Percentiles rank a stretch among this genome's conserved stretches.
Evolutionary conservation across 2,888 invertebrate genomes (phyloP).

Genomic region (Clusia tigrina): DNA sequence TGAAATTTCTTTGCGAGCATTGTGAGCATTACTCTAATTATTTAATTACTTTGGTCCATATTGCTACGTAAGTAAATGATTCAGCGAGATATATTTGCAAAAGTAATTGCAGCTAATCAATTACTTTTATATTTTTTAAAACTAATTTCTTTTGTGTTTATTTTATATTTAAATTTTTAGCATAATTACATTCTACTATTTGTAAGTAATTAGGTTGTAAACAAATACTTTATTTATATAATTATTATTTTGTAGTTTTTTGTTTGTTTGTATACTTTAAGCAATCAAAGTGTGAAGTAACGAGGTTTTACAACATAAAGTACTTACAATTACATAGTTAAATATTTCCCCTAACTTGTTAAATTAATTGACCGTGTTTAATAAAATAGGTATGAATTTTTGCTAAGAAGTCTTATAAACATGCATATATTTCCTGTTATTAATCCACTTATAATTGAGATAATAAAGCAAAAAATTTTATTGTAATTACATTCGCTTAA

Average conservation of each 20-base stretch:
- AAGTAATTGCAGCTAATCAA: not conserved
- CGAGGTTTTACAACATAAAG: slow-evolving; percentile 18
- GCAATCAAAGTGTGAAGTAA: not conserved
- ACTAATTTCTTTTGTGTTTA: slow-evolving; percentile 42
- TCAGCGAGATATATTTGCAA: not conserved
- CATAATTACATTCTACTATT: not conserved
- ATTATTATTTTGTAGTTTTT: slow-evolving; percentile 2
- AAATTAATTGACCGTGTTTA: no score
- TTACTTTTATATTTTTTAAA: slow-evolving; percentile 24
- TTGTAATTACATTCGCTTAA: no score
- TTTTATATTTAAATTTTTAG: not conserved
- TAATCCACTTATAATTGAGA: no score
- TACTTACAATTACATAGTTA: slow-evolving; percentile 27
- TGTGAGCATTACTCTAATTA: no score
- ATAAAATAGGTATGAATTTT: no score
- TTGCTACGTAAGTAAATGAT: no score
- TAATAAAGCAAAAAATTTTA: no score
- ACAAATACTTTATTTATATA: not conserved
- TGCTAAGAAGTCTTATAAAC: no score
- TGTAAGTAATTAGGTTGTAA: not conserved
- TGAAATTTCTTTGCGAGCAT: no score
- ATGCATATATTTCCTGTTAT: no score
- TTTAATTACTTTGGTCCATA: no score
- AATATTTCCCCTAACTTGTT: not conserved
- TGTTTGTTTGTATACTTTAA: not conserved